Evolutionary conservation across 2,888 invertebrate genomes (phyloP).

Genomic region (Tetragonisca angustula): DNA sequence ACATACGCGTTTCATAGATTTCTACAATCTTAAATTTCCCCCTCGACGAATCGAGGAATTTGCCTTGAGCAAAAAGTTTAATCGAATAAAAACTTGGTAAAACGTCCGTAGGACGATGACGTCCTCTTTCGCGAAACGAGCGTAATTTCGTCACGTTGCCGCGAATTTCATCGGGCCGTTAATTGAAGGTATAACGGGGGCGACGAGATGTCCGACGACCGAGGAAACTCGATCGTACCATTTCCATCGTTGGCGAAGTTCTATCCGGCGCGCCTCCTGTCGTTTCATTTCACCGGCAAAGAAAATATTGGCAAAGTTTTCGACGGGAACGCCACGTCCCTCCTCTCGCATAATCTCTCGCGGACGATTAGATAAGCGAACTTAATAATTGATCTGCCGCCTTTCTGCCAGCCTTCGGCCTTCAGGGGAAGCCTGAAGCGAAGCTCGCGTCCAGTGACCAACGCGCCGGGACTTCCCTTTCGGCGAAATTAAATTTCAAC

Average conservation of each 20-base stretch:
- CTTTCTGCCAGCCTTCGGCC: background rate
- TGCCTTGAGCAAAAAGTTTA: no score
- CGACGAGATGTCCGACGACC: background rate
- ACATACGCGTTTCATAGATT: no score
- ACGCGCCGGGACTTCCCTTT: background rate
- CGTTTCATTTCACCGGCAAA: constrained; percentile 26
- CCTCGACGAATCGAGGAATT: no score
- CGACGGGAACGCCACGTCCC: constrained; percentile 28
- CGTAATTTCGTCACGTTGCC: constrained; percentile 23
- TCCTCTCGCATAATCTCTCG: constrained; percentile 51
- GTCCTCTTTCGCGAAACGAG: background rate
- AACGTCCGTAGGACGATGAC: no score
- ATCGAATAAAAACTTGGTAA: no score
- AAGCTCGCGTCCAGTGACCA: background rate
- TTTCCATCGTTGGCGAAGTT: constrained; percentile 32
- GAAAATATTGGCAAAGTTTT: constrained; percentile 64
- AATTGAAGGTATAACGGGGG: constrained; percentile 54
- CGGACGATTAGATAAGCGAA: constrained; percentile 59
- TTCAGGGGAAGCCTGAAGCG: background rate
- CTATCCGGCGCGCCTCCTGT: constrained; percentile 25
- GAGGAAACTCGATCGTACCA: constrained; percentile 34
- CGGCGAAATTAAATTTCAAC: constrained; percentile 30
- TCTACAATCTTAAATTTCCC: no score
- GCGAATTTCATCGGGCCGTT: constrained; percentile 46
- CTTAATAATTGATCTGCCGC: constrained; percentile 58